phyloP scores from a whole-genome alignment of 1,140 invertebrate species.

The Diploscapter pachys region DNA sequence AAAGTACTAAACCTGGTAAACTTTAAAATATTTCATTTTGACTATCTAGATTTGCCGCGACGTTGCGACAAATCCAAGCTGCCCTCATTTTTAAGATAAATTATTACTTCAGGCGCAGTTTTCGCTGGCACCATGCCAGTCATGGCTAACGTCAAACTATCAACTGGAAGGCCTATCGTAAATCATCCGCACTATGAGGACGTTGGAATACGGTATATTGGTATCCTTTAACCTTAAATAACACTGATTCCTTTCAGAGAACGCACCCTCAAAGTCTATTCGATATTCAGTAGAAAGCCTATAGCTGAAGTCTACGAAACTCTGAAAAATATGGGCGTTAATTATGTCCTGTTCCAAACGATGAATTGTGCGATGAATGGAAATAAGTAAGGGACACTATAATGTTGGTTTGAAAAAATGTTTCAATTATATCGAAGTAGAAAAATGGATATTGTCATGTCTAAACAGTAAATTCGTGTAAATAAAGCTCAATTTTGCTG shows the following conservation, averaged over 20 bases:
- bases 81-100: too few species aligned
- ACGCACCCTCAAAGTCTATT: conserved; percentile 54
- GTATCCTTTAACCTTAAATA: conserved; percentile 47
- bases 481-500: too few species aligned
- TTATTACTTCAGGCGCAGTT: conserved; percentile 63
- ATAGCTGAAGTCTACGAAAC: conserved; percentile 44
- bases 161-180: conserved; percentile 72
- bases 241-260: neutral
- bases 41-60: too few species aligned
- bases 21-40: neutral
- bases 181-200: conserved; percentile 83
- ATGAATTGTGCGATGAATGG: conserved; percentile 27
- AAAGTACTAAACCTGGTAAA: conserved; percentile 61
- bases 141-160: conserved; percentile 75
- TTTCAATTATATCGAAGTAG: too few species aligned
- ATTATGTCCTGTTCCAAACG: conserved; percentile 53
- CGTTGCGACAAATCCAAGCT: too few species aligned
- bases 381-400: neutral
- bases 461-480: too few species aligned
- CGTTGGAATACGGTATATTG: conserved; percentile 65
- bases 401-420: neutral
- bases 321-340: conserved; percentile 48
- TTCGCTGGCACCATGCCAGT: conserved; percentile 82
- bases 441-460: too few species aligned
- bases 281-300: conserved; percentile 52